These are phyloP conservation scores for Bombus sibiricus DNA, from an alignment of 1,140 invertebrate genomes.

Conservation along the genomic window DNA sequence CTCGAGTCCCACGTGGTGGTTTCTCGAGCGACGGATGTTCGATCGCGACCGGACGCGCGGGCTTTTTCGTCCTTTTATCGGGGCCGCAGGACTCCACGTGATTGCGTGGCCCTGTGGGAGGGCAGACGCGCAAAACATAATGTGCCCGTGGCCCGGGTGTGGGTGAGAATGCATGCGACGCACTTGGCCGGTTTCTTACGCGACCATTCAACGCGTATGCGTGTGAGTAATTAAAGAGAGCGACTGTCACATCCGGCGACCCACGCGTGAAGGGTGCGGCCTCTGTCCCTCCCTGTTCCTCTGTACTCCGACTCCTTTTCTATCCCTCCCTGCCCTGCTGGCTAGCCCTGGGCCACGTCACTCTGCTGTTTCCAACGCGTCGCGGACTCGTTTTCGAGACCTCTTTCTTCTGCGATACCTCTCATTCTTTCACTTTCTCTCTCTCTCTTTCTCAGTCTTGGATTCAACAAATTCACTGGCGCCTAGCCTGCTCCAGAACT, in stretches of 20 bases:
- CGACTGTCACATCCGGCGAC: conserved; percentile 83
- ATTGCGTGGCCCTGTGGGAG: conserved; percentile 66
- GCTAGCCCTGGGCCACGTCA: conserved; percentile 58
- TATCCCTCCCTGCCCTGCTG: conserved; percentile 19
- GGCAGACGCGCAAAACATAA: conserved; percentile 71
- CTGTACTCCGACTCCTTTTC: conserved; percentile 41
- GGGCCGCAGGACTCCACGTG: conserved; percentile 50
- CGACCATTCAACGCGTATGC: conserved; percentile 67
- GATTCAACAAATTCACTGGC: conserved; percentile 40
- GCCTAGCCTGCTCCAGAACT: conserved; percentile 33
- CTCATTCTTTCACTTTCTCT: background rate
- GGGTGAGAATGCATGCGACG: conserved; percentile 57
- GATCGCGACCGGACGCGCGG: conserved; percentile 47
- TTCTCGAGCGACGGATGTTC: conserved; percentile 21
- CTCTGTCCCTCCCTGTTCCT: conserved; percentile 50
- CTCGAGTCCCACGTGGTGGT: conserved; percentile 21
- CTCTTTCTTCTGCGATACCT: conserved; percentile 1
- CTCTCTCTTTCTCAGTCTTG: background rate
- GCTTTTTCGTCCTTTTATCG: conserved; percentile 59
- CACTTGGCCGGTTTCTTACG: conserved; percentile 62
- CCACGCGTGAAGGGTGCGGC: conserved; percentile 82
- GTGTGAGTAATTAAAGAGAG: conserved; percentile 83
- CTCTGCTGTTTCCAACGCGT: conserved; percentile 39
- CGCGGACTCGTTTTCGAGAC: conserved; percentile 53
- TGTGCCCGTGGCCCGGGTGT: conserved; percentile 43